Evolutionary conservation across 2,888 invertebrate species (phyloP), one percentile per base, ranked within the genome.

Genomic region (Heliconius erato): DNA sequence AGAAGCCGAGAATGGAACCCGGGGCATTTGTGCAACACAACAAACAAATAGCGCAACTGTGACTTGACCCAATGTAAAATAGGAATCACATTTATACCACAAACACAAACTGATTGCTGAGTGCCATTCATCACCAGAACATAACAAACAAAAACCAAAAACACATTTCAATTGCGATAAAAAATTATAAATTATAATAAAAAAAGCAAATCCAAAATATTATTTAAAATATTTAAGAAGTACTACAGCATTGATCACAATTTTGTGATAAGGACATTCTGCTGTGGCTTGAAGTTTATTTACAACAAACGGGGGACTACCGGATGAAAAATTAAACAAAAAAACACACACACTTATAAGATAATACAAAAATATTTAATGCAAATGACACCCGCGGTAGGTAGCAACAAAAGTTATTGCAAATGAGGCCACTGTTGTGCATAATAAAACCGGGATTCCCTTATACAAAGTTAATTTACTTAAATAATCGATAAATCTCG

Each of bases 401-500:
- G 74, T 80, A 67, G 63, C 67, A 74, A 74, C 49, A 23, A 26
- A 74, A 80, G 74, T 68, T 63, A 16, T 32, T 54, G 65, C 74
- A 74, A 74, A 80, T 80, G 74, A 68, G 80, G 80, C 54, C 54
- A 35, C 54, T 68, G 23, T 16, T 44, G 54, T 67, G 74, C 74
- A 59, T 80, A 65, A 80, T 67, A 79, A 74, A 81, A 81, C 69
- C 32, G 32, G 19, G 78, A 79, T 65, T 72, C 82, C 86, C 85
- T 85, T 86, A 86, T 85, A 85, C 76, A 84, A 86, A 83, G 71
- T 79, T 85, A 84, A 87, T 88, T 88, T 88, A 86, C 87, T 87
- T 88, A 86, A 87, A 87, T 86, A 88, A 87, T 86, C 89, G 84
- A 92, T 92, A 92, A 93, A 92, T 92, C 91, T 91, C 89, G 90